Base-by-base conservation (phyloP, 2,888 invertebrate genomes). In the Nomada ferruginata region DNA sequence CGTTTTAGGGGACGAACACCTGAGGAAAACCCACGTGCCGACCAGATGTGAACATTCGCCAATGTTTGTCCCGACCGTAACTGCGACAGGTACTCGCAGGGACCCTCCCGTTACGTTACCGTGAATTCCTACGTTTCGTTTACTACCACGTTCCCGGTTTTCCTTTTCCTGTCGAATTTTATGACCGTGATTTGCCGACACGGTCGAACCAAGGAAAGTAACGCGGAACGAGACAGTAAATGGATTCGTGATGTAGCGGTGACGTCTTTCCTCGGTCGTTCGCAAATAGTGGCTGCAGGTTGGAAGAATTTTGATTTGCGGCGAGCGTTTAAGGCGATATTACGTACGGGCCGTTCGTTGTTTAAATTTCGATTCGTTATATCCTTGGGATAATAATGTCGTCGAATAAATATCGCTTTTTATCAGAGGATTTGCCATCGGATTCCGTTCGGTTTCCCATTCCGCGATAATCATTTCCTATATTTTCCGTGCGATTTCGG, bases 1-100 rank as follows among this genome's bases (percentile, higher is more conserved):
- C 59, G 57, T 71, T 77, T 66, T 79, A 44, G 63, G 59, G 59
- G 9, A 18, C 36, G 60, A 76, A 76, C 83, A 89, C 81, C 88
- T 87, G 86, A 87, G 80, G 65, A 36, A 82, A 76, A 72, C 50
- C 83, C 90, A 90, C 89, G 90, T 90, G 91, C 84, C 87, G 84
- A 85, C 88, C 89, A 91, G 88, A 91, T 90, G 89, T 84, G 87
- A 42, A 44, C 60, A 71, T 68, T 53, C 63, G 20, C 23, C 20
- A 42, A 60, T 57, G 52, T 63, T 77, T 76, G 29, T 64, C 55
- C 57, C 57, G 78, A 66, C 82, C 76, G 79, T 88, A 84, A 89
- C 66, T n/a, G 69, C 60, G 82, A 84, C 86, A 88, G 89, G 86
- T 88, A 84, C 66, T 15, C 13, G 29, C 61, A 47, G n/a, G 5